A percentile compares a stretch with the other conserved stretches of the same genome.
phyloP scores from a whole-genome alignment of 2,888 invertebrate species.

The Platypus cylindrus region DNA sequence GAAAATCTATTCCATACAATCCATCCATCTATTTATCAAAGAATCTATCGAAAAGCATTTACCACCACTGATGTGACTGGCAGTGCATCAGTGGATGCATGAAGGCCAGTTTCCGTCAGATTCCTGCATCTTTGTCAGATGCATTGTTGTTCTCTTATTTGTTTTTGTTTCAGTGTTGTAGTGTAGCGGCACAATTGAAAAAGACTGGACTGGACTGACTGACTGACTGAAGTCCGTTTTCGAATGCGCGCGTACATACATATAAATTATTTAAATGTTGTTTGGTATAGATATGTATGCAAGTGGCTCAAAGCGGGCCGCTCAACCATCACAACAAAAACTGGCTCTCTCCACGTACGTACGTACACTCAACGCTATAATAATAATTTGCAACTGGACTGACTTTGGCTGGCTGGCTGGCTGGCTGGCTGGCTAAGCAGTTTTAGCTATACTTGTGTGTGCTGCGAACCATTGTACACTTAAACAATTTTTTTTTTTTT shows the following conservation, averaged over 20 bases:
- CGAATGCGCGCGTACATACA: constrained; percentile 32
- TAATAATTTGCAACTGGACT: constrained; percentile 25
- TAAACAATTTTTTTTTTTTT: constrained; percentile 27
- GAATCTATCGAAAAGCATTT: too few relatives aligned
- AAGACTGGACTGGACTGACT: too few relatives aligned
- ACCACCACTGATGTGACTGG: too few relatives aligned
- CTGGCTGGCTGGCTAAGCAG: too few relatives aligned
- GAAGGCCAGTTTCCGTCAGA: constrained; percentile 24
- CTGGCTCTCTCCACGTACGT: constrained; percentile 17
- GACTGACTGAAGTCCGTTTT: constrained; percentile 29
- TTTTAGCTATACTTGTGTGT: too few relatives aligned
- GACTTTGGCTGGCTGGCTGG: constrained; percentile 24
- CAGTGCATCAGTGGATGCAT: too few relatives aligned
- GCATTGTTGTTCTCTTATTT: constrained; percentile 30
- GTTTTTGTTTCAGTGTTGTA: too few relatives aligned
- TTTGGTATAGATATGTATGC: constrained; percentile 37
- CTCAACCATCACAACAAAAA: constrained; percentile 31
- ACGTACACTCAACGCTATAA: constrained; percentile 31
- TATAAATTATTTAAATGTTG: constrained; percentile 39
- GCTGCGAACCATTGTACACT: constrained; percentile 25
- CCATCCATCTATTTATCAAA: too few relatives aligned
- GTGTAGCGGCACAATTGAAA: constrained; percentile 30
- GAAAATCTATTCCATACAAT: too few relatives aligned
- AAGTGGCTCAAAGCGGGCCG: constrained; percentile 36
- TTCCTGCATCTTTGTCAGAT: constrained; percentile 27